Percentiles rank a stretch among this genome's conserved stretches.
Conservation (phyloP, 2,113 vertebrate species). For the Laticauda laticaudata region DNA sequence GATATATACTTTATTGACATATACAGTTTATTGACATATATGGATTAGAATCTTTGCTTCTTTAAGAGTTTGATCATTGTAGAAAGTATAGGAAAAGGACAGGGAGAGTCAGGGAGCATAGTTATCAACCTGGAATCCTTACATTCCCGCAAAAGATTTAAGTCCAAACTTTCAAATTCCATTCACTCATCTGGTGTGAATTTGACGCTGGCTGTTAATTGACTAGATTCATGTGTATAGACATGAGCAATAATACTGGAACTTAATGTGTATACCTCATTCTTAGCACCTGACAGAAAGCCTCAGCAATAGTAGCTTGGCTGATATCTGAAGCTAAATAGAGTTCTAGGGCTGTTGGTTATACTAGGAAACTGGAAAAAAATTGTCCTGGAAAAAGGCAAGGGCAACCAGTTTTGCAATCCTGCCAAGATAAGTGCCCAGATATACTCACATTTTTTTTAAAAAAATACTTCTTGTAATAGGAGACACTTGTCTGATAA, state of each 20-base stretch:
- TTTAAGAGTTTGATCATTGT: not conserved
- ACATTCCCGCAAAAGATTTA: not conserved
- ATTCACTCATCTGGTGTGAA: not conserved
- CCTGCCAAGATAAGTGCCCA: not conserved
- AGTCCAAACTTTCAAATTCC: not conserved
- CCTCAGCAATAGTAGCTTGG: not conserved
- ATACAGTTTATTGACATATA: not conserved
- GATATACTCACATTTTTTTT: not conserved
- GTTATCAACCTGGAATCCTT: not conserved
- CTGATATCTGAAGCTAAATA: not conserved
- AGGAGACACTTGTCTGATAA: not conserved
- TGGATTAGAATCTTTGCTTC: not conserved
- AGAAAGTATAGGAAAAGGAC: not conserved
- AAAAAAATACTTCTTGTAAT: not conserved
- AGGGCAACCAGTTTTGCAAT: not conserved
- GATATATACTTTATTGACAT: not conserved
- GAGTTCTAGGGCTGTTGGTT: not conserved
- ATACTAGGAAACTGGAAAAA: not conserved
- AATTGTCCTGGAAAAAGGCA: not conserved
- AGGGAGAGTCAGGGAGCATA: not conserved
- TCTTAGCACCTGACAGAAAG: not conserved
- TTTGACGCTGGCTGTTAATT: not conserved
- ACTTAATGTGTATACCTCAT: not conserved
- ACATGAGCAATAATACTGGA: not conserved
- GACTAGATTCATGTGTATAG: not conserved